A percentile compares a stretch with the other conserved stretches of the same genome.
phyloP scores from a whole-genome alignment of 2,888 invertebrate species.

The Tillus elongatus region DNA sequence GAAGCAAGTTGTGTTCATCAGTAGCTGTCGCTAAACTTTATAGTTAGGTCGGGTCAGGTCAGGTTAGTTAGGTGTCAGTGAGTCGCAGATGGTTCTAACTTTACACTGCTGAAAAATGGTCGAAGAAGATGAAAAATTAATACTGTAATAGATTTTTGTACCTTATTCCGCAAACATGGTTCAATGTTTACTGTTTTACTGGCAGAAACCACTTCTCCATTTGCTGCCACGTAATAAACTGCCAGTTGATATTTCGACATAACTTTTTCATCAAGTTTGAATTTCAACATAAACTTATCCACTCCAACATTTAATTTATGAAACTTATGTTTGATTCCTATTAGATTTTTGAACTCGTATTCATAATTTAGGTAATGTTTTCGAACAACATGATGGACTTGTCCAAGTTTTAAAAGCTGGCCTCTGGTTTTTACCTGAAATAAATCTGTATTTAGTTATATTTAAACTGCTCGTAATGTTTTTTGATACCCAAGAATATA shows the following conservation, averaged over 20 bases:
- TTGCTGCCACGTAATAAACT: constrained; percentile 47
- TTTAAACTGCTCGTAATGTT: constrained; percentile 1
- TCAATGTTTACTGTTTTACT: constrained; percentile 45
- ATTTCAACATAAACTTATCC: constrained; percentile 41
- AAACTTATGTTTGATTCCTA: constrained; percentile 32
- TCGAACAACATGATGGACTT: constrained; percentile 27
- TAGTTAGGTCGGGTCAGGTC: no score
- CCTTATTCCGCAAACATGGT: constrained; percentile 49
- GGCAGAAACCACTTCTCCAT: constrained; percentile 50
- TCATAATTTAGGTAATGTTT: constrained; percentile 25
- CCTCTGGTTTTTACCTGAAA: constrained; percentile 37
- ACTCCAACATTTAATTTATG: constrained; percentile 24
- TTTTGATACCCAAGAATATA: no score
- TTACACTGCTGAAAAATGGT: no score
- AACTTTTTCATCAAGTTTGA: constrained; percentile 44
- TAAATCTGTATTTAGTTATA: not conserved
- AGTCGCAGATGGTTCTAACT: no score
- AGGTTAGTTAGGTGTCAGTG: no score
- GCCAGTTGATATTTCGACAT: constrained; percentile 44
- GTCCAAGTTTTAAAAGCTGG: constrained; percentile 31
- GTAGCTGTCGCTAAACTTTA: no score
- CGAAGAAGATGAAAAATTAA: no score
- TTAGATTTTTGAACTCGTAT: constrained; percentile 28
- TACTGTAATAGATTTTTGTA: no score
- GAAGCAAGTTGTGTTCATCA: no score